Evolutionary conservation across 2,888 invertebrate genomes (phyloP).

Genomic region (Periphyllus acericola): DNA sequence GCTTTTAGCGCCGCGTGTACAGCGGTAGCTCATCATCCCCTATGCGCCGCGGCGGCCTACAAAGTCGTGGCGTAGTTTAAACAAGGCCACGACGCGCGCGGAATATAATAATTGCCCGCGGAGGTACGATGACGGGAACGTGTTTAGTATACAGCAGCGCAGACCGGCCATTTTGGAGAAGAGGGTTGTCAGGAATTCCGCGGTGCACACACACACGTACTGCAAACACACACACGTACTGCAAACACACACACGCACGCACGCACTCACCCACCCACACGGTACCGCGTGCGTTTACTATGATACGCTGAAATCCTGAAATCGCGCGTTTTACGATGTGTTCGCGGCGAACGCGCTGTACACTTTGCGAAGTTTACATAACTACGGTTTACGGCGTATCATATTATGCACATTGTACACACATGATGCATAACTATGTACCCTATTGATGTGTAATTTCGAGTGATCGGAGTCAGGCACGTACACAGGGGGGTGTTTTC

Average conservation of each 20-base stretch:
- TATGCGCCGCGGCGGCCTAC: no score
- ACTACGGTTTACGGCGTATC: neutral
- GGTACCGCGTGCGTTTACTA: neutral
- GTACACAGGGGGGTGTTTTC: no score
- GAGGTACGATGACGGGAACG: constrained; percentile 1
- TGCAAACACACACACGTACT: neutral
- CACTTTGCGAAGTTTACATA: neutral
- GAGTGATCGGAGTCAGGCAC: no score
- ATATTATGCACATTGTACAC: no score
- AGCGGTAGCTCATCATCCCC: neutral
- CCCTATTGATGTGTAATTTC: no score
- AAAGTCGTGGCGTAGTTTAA: neutral
- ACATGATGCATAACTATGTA: no score
- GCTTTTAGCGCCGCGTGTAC: constrained; percentile 10
- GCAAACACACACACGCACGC: neutral
- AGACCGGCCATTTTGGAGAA: constrained; percentile 1
- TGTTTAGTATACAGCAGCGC: neutral
- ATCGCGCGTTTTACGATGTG: neutral
- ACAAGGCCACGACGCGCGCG: constrained; percentile 23
- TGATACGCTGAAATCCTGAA: neutral
- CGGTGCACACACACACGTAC: neutral
- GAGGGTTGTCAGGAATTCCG: constrained; percentile 5
- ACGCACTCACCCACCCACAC: neutral
- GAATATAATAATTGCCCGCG: constrained; percentile 46
- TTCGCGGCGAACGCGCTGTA: neutral